These are phyloP conservation scores for Myotis pilosus DNA, from an alignment of 2,797 vertebrate species.

Conservation along the genomic window DNA sequence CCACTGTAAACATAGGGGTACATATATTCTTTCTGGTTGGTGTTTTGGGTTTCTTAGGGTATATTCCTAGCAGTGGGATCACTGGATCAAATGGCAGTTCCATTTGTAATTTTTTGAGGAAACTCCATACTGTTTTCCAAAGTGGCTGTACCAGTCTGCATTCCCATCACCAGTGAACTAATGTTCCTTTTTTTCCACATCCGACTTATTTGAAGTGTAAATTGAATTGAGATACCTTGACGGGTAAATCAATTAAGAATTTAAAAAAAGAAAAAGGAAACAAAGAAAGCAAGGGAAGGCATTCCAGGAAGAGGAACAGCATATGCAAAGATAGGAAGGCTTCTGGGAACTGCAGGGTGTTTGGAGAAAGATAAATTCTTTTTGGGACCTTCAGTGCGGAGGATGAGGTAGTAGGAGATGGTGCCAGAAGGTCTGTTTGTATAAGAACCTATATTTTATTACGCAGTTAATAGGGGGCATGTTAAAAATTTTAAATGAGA, in stretches of 20 bases:
- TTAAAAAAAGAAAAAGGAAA: neutral
- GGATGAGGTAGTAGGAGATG: neutral
- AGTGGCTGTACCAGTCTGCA: too few relatives aligned
- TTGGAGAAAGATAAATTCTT: neutral
- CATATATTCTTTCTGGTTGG: too few relatives aligned
- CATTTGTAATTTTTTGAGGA: too few relatives aligned
- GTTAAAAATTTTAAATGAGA: neutral
- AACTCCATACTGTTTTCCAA: too few relatives aligned
- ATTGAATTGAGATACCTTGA: neutral
- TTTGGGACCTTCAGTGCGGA: neutral
- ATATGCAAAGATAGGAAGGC: neutral
- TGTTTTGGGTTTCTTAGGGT: too few relatives aligned
- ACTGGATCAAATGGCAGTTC: too few relatives aligned
- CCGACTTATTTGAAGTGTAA: neutral
- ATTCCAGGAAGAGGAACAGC: neutral
- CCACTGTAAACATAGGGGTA: too few relatives aligned
- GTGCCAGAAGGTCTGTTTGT: neutral
- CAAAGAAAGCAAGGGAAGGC: neutral
- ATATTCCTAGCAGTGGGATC: too few relatives aligned
- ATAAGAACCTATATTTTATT: neutral
- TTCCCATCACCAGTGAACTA: too few relatives aligned
- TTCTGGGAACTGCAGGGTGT: neutral
- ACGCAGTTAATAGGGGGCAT: neutral
- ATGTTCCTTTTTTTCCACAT: too few relatives aligned
- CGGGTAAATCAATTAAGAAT: neutral